Conservation (phyloP, 2,113 vertebrate genomes). For the Patagioenas fasciata region DNA sequence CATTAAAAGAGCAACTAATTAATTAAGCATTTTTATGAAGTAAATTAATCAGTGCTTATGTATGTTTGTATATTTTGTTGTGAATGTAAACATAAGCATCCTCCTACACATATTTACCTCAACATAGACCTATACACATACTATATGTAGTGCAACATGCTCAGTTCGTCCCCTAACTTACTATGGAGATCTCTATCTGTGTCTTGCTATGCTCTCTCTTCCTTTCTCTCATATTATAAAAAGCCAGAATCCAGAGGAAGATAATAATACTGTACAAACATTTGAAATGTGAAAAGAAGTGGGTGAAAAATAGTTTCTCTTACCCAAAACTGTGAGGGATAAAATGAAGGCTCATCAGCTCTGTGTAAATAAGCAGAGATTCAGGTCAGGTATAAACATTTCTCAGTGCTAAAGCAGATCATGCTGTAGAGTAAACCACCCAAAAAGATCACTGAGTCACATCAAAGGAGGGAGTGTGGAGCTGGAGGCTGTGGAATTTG, state of each 20-base stretch:
- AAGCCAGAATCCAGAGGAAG: not conserved
- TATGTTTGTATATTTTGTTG: not conserved
- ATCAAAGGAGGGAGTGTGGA: not conserved
- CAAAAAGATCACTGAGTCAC: slow-evolving; percentile 39
- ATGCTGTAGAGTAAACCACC: slow-evolving; percentile 1
- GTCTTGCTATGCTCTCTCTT: not conserved
- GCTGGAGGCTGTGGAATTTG: slow-evolving; percentile 10
- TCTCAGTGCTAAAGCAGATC: slow-evolving; percentile 2
- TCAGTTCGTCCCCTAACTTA: not conserved
- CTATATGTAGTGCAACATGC: not conserved
- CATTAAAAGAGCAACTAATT: not conserved
- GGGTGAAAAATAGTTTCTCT: not conserved
- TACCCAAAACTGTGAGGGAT: not conserved
- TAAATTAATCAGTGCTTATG: not conserved
- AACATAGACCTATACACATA: not conserved
- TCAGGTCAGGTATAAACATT: slow-evolving; percentile 32
- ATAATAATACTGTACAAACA: not conserved
- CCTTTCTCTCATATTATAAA: not conserved
- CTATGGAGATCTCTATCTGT: not conserved
- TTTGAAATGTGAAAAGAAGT: not conserved
- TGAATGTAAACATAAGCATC: not conserved
- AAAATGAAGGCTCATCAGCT: slow-evolving; percentile 8
- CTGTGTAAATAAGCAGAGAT: slow-evolving; percentile 21
- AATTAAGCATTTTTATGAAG: not conserved
- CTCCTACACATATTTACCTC: not conserved